Evolutionary conservation across 2,888 invertebrate species (phyloP).

Genomic region (Sinopyrophorus schimmeli): DNA sequence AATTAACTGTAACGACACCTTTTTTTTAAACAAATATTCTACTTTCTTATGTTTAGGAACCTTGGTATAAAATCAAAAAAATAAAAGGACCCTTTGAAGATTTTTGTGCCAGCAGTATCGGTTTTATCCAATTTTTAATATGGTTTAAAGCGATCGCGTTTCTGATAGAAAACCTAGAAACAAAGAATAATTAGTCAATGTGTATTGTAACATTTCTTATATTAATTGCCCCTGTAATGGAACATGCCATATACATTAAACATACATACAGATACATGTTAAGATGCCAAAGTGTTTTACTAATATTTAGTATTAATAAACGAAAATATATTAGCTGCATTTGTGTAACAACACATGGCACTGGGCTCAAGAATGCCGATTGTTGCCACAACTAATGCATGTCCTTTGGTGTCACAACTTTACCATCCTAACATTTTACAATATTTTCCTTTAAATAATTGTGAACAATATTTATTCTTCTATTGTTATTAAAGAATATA

Average conservation of each 20-base stretch:
- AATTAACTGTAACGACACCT: no score
- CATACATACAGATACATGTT: conserved; percentile 22
- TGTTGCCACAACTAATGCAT: conserved; percentile 24
- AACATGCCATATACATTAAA: conserved; percentile 24
- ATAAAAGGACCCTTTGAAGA: no score
- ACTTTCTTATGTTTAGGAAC: no score
- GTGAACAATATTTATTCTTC: conserved; percentile 20
- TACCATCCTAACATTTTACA: conserved; percentile 30
- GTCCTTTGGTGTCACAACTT: conserved; percentile 21
- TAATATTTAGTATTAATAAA: conserved; percentile 7
- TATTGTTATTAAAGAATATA: neutral
- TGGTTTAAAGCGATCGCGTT: no score
- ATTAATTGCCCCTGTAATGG: conserved; percentile 29
- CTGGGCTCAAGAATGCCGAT: conserved; percentile 41
- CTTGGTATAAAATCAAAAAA: no score
- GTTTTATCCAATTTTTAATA: no score
- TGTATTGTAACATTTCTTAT: conserved; percentile 22
- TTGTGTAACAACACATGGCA: conserved; percentile 40
- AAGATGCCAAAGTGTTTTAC: conserved; percentile 21
- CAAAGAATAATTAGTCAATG: no score
- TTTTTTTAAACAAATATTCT: no score
- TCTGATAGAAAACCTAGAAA: no score
- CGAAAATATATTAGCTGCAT: conserved; percentile 34
- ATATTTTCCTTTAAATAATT: no score
- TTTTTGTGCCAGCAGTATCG: no score